Evolutionary conservation across 2,888 invertebrate species (phyloP), one percentile per base, ranked within the genome.

Genomic region (Luffia ferchaultella): DNA sequence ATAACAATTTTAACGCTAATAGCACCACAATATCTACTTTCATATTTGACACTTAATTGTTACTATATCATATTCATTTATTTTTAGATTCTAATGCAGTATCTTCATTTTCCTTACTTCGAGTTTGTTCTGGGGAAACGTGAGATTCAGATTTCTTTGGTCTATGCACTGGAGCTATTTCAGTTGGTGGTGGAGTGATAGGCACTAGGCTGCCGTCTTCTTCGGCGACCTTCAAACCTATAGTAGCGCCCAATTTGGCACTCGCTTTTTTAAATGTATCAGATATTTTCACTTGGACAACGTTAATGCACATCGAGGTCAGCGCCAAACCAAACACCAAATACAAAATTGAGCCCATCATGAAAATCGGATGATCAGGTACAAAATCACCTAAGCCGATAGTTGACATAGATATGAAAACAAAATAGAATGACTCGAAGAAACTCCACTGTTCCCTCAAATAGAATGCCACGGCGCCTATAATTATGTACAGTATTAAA

Each of bases 241-340:
- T 93, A 1, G 93, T 93, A 18, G 93, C 92, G 1, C 94, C 92
- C 46, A 95, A 87, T 68, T 95, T 95, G 18, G 90, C 90, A 62
- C 93, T 93, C 1, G 95, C 95, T 57, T 91, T 89, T 59, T 89
- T 90, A 65, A 95, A 95, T 1, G 93, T 93, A 68, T 93, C 89
- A 45, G 92, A 92, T 44, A 90, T 62, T 67, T 89, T 90, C 45
- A 91, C 90, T 84, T 97, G 97, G 1, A 97, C 95, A 16, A 98
- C 96, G 65, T 97, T 97, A 62, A 98, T 95, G 73, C 96, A 95
- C 97, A 98, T 97, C 58, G 97, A 96, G 48, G 97, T 97, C 17
- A 98, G 84, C 0, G 98, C 95, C 53, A 98, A 84, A 5, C 98
- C 98, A 62, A 98, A 95, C 18, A 98, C 91, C 51, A 98, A 84